These are phyloP conservation scores for Champsocephalus esox DNA, from an alignment of 2,797 vertebrate genomes.

Conservation along the genomic window DNA sequence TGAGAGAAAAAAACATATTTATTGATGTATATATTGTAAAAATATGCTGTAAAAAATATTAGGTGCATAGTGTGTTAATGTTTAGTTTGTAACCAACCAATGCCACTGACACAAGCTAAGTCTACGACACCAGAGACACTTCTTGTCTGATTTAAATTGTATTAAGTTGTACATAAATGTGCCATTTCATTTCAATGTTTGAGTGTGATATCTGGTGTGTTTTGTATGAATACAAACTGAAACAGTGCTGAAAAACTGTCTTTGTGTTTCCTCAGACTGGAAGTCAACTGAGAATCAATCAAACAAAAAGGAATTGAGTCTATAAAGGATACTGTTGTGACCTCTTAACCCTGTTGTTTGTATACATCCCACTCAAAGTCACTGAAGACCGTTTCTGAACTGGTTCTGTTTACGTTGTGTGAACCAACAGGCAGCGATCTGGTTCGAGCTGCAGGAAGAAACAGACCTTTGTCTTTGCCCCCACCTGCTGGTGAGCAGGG, in stretches of 20 bases:
- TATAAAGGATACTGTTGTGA: neutral
- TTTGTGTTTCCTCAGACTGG: neutral
- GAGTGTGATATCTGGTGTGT: constrained; percentile 31
- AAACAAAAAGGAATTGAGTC: neutral
- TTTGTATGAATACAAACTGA: constrained; percentile 21
- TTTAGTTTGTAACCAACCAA: constrained; percentile 46
- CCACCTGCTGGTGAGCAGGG: constrained; percentile 64
- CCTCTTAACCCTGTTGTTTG: neutral
- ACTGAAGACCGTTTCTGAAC: constrained; percentile 25
- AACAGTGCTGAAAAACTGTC: neutral
- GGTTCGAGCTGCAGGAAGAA: constrained; percentile 21
- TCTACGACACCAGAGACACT: constrained; percentile 25
- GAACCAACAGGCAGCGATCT: neutral
- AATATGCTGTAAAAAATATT: constrained; percentile 42
- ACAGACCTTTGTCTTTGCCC: constrained; percentile 38
- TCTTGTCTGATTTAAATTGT: constrained; percentile 23
- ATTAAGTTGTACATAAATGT: constrained; percentile 51
- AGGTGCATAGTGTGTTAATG: constrained; percentile 39
- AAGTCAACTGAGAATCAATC: neutral
- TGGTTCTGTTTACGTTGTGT: constrained; percentile 4
- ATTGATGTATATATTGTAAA: constrained; percentile 76
- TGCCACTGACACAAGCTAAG: constrained; percentile 34
- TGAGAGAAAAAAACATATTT: constrained; percentile 63
- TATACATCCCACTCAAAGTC: constrained; percentile 6
- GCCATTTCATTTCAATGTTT: constrained; percentile 30